A percentile compares a stretch with the other conserved stretches of the same genome.
phyloP scores from a whole-genome alignment of 2,888 invertebrate species.

The Epistrophella euchroma region DNA sequence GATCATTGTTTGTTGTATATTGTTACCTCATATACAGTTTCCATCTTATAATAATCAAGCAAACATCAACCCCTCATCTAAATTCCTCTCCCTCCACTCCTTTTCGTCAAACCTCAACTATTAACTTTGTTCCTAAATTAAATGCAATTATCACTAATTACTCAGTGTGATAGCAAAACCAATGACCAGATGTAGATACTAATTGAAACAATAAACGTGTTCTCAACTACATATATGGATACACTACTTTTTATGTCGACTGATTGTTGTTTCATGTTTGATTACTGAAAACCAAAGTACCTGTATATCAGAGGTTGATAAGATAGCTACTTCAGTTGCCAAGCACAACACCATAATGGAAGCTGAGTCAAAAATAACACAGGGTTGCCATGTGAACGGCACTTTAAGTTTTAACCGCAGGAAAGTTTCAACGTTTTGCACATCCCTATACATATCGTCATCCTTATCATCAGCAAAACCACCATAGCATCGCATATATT shows the following conservation, averaged over 20 bases:
- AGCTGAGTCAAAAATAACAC: slow-evolving; percentile 11
- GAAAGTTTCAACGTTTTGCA: slow-evolving; percentile 49
- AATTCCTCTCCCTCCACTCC: no score
- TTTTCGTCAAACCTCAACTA: slow-evolving; percentile 17
- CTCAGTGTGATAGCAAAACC: slow-evolving; percentile 57
- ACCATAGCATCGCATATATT: not conserved
- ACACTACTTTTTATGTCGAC: slow-evolving; percentile 23
- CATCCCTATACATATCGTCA: slow-evolving; percentile 18
- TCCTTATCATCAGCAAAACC: slow-evolving; percentile 32
- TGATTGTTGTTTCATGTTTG: slow-evolving; percentile 54
- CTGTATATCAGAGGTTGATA: slow-evolving; percentile 38
- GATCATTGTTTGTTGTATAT: slow-evolving; percentile 53
- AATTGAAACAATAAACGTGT: slow-evolving; percentile 72
- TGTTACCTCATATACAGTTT: slow-evolving; percentile 24
- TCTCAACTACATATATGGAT: slow-evolving; percentile 12
- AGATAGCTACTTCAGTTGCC: slow-evolving; percentile 64
- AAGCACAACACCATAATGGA: slow-evolving; percentile 22
- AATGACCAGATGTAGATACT: slow-evolving; percentile 61
- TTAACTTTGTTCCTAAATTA: slow-evolving; percentile 65
- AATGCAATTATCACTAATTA: slow-evolving; percentile 73
- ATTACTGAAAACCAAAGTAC: slow-evolving; percentile 32
- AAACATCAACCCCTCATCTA: not conserved
- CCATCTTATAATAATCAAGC: slow-evolving; percentile 31
- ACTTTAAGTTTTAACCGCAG: slow-evolving; percentile 59
- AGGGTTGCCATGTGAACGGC: slow-evolving; percentile 54